Evolutionary conservation across 2,113 vertebrate species (phyloP), one percentile per base, ranked within the genome.

Genomic region (Ictidomys tridecemlineatus): DNA sequence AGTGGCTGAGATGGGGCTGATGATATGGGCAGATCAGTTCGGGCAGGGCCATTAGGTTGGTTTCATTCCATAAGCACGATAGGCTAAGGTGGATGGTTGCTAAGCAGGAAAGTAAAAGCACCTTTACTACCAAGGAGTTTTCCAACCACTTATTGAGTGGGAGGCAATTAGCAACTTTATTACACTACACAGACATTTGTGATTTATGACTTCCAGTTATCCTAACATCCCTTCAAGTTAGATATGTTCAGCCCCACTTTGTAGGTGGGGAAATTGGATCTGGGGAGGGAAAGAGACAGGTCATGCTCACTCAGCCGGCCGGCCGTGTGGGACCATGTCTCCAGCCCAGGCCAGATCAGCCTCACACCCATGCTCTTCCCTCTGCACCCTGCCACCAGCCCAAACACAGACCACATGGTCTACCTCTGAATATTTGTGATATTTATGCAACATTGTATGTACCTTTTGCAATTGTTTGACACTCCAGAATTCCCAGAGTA

Each of bases 1-100:
- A 85, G 51, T 14, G 7, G 8, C 39, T 69, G 42, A 67, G 34
- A 17, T 13, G 26, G 16, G 18, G 42, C 39, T 32, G 34, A 24
- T 13, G 13, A 56, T 2, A 0, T 0, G 9, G 45, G 7, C 22
- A 61, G 16, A 48, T 34, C 2, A 17, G 28, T 51, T 30, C 65
- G 8, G 79, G 34, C 8, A 12, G 26, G 8, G 4, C 20, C 26
- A 79, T 37, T 8, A 30, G 34, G 12, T 16, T 76, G 32, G 18
- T 20, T 74, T 42, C 14, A 42, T 82, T 5, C 34, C 18, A 34
- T 48, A 34, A 74, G 67, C n/a, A n/a, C 42, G 37, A 34, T 12
- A 20, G 16, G 10, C 67, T 37, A 0, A 58, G 26, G 12, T 32
- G 12, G 37, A 3, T 9, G 30, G 8, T 16, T 65, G 56, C 0